These are phyloP conservation scores for Diploscapter pachys DNA, from an alignment of 1,140 invertebrate species.

Conservation along the genomic window DNA sequence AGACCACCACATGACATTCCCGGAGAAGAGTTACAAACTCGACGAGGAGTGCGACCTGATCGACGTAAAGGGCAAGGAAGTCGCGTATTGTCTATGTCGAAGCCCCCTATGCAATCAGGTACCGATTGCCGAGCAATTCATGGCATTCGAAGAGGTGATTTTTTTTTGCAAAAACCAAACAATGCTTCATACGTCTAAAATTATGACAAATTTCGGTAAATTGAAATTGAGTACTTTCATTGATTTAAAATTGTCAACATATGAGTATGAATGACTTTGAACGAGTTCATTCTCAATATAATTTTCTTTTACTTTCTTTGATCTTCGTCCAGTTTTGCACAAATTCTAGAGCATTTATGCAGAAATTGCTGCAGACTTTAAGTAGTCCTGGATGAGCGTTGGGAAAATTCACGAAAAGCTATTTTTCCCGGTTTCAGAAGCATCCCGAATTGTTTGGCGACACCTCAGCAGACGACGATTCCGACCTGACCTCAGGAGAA, in stretches of 20 bases:
- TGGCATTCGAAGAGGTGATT: conserved; percentile 45
- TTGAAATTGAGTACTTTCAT: too few relatives aligned
- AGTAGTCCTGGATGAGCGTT: too few relatives aligned
- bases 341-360: too few relatives aligned
- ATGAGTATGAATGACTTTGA: too few relatives aligned
- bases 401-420: too few relatives aligned
- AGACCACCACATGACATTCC: conserved; percentile 51
- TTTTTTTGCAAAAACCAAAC: not conserved
- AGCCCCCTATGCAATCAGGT: conserved; percentile 37
- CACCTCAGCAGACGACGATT: conserved; percentile 7
- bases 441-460: conserved; percentile 48
- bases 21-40: conserved; percentile 41
- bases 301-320: too few relatives aligned
- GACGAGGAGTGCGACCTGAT: conserved; percentile 50
- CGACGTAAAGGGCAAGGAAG: conserved; percentile 44
- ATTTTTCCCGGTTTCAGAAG: conserved; percentile 30
- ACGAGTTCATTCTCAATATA: not conserved
- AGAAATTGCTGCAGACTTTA: too few relatives aligned
- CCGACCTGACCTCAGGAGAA: too few relatives aligned
- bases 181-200: too few relatives aligned
- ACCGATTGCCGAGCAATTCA: conserved; percentile 50
- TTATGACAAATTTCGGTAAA: too few relatives aligned
- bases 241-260: too few relatives aligned
- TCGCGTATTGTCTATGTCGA: conserved; percentile 48
- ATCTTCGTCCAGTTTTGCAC: too few relatives aligned